A percentile compares a stretch with the other conserved stretches of the same genome.
Conservation (phyloP, 1,140 invertebrate genomes). For the Colletes latitarsis region DNA sequence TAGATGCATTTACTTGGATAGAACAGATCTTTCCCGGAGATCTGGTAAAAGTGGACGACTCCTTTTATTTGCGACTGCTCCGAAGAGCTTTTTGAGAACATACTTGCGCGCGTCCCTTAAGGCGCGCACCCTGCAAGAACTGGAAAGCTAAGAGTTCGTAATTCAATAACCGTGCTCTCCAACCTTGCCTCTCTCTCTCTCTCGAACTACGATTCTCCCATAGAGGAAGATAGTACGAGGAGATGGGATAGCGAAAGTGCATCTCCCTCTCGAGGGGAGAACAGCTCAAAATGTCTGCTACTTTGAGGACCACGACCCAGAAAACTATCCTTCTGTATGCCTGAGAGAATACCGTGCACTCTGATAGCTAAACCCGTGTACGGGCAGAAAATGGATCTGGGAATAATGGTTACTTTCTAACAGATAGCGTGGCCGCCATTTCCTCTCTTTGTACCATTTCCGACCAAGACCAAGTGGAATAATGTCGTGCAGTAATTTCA, state of each 20-base stretch:
- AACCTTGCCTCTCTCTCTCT: constrained; percentile 62
- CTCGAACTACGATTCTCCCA: constrained; percentile 59
- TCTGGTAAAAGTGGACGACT: constrained; percentile 63
- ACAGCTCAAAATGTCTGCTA: constrained; percentile 74
- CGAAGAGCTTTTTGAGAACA: constrained; percentile 75
- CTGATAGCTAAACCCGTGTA: constrained; percentile 57
- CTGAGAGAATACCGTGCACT: constrained; percentile 59
- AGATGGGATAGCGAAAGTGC: constrained; percentile 43
- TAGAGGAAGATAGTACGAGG: constrained; percentile 56
- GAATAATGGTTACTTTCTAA: constrained; percentile 44
- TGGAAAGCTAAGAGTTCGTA: constrained; percentile 81
- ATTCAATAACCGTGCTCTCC: constrained; percentile 79
- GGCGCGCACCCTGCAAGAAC: constrained; percentile 76
- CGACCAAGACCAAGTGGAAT: neutral
- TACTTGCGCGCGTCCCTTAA: constrained; percentile 76
- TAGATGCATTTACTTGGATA: constrained; percentile 35
- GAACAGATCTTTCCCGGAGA: constrained; percentile 47
- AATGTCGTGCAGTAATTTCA: too few relatives aligned
- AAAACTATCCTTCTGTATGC: constrained; percentile 58
- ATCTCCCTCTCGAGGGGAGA: constrained; percentile 61
- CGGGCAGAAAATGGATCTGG: constrained; percentile 53
- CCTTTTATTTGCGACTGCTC: constrained; percentile 71
- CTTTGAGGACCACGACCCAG: constrained; percentile 64
- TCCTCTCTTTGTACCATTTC: neutral
- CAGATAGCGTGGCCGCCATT: neutral